Percentiles rank a stretch among this genome's conserved stretches.
Conservation (phyloP, 2,888 invertebrate species). For the Vesta saturnalis region DNA sequence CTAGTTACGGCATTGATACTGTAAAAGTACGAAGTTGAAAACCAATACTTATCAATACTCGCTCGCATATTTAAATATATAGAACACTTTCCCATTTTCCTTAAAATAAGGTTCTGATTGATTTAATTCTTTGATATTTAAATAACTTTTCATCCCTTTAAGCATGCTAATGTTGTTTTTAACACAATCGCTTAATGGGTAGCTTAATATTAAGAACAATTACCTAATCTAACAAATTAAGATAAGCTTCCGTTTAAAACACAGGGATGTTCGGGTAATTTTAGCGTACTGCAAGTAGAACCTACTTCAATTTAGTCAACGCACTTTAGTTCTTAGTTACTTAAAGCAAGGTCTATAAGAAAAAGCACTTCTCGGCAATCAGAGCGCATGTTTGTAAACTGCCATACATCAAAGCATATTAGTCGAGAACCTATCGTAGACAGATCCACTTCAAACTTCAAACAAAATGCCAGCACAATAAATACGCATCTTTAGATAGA, state of each 20-base stretch:
- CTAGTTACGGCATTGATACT: too few relatives aligned
- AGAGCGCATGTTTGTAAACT: constrained; percentile 27
- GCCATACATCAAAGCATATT: constrained; percentile 30
- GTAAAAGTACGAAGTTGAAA: too few relatives aligned
- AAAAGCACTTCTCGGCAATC: constrained; percentile 20
- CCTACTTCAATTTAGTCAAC: constrained; percentile 11
- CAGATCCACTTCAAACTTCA: constrained; percentile 26
- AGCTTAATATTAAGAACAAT: background rate
- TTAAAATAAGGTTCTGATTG: too few relatives aligned
- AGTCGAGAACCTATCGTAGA: constrained; percentile 24
- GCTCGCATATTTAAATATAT: too few relatives aligned
- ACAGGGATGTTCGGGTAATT: background rate
- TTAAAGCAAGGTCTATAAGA: constrained; percentile 19
- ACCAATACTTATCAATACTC: too few relatives aligned
- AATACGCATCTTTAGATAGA: constrained; percentile 20
- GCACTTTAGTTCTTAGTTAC: constrained; percentile 4
- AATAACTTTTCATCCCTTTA: too few relatives aligned
- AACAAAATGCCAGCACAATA: constrained; percentile 29
- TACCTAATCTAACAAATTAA: background rate
- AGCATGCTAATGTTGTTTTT: too few relatives aligned
- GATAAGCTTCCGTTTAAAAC: too few relatives aligned
- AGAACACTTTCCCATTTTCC: too few relatives aligned
- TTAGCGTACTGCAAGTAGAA: background rate
- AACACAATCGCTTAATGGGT: too few relatives aligned
- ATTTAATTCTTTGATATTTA: too few relatives aligned